phyloP scores from a whole-genome alignment of 2,888 invertebrate species.

The Xylophagus ater region DNA sequence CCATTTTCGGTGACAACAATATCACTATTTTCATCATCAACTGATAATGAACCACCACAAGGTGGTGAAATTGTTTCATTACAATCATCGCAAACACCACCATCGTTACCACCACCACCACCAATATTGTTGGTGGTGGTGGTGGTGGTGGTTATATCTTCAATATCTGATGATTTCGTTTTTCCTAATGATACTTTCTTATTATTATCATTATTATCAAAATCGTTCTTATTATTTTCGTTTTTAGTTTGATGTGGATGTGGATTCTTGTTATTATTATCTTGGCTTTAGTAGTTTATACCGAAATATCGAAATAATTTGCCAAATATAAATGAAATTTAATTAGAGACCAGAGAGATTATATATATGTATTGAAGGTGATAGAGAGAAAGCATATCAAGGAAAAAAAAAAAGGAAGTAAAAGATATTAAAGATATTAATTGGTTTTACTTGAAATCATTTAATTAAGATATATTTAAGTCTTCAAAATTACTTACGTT shows the following conservation, averaged over 20 bases:
- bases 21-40: slow-evolving; percentile 38
- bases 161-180: too few species aligned
- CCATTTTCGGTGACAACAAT: slow-evolving; percentile 34
- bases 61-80: slow-evolving; percentile 17
- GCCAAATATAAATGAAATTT: too few species aligned
- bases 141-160: not conserved
- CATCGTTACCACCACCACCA: slow-evolving; percentile 27
- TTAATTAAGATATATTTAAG: slow-evolving; percentile 6
- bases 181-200: not conserved
- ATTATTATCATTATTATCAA: not conserved
- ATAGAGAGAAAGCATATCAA: too few species aligned
- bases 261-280: too few species aligned
- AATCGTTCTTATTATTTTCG: too few species aligned
- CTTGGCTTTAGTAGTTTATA: too few species aligned
- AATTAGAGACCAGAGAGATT: too few species aligned
- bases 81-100: slow-evolving; percentile 22
- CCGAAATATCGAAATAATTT: too few species aligned
- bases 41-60: slow-evolving; percentile 33
- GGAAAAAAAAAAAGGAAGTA: not conserved
- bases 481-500: slow-evolving; percentile 66
- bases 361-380: too few species aligned
- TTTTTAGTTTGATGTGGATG: too few species aligned
- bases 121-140: slow-evolving; percentile 23
- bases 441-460: not conserved
- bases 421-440: not conserved